A percentile compares a stretch with the other conserved stretches of the same genome.
Conservation (phyloP, 1,140 invertebrate genomes). For the Calliopsis andreniformis region DNA sequence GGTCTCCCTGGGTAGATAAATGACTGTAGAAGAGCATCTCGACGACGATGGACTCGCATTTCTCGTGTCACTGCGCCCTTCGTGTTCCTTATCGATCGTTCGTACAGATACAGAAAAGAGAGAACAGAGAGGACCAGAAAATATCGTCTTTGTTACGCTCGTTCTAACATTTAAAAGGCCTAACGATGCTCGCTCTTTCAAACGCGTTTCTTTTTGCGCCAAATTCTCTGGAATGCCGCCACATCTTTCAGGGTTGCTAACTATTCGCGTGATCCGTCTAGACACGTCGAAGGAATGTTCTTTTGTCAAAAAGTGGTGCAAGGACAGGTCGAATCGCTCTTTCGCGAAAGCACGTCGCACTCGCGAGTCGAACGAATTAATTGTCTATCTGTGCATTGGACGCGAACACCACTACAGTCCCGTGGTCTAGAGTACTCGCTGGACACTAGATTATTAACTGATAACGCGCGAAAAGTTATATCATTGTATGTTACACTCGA, state of each 20-base stretch:
- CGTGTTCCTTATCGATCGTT: conserved; percentile 6
- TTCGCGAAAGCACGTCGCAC: conserved; percentile 24
- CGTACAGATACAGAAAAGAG: neutral
- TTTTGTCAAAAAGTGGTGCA: too few relatives aligned
- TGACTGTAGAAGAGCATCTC: conserved; percentile 24
- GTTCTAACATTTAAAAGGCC: neutral
- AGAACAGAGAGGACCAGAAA: neutral
- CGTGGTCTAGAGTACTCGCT: neutral
- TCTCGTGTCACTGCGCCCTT: conserved; percentile 30
- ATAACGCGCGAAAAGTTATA: too few relatives aligned
- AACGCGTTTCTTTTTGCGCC: conserved; percentile 12
- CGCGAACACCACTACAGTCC: neutral
- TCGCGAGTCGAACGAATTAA: neutral
- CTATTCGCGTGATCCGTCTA: neutral
- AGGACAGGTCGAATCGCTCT: neutral
- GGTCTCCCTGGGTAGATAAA: conserved; percentile 42
- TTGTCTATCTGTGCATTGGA: neutral
- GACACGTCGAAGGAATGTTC: neutral
- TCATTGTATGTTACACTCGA: neutral
- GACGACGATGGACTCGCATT: conserved; percentile 24
- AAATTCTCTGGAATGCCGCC: neutral
- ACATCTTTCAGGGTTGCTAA: neutral
- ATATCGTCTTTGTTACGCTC: neutral
- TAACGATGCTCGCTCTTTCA: neutral
- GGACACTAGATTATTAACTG: neutral